Base-by-base conservation (phyloP, 2,888 invertebrate genomes). In the Chrysotoxum bicinctum region DNA sequence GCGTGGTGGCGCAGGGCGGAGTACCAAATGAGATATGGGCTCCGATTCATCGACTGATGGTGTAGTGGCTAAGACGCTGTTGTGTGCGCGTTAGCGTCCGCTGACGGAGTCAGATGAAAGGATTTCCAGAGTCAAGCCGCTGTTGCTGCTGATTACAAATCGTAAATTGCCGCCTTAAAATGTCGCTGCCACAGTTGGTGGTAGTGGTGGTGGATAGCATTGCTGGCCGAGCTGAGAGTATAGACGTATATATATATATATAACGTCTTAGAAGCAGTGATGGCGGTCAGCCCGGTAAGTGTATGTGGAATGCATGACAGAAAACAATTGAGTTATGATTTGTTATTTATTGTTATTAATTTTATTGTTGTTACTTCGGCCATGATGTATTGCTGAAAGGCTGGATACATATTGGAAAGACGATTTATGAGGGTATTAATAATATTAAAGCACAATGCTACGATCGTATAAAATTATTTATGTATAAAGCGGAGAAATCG, bases 91-190 rank as follows among this genome's bases (percentile, higher is more conserved):
- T 84, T 56, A 64, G 72, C 64, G 75, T 79, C 35, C 50, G 52
- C 64, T 72, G 83, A 82, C 82, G 79, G 83, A 79, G 74, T 81
- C 50, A 85, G 81, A 85, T 85, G 81, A 85, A 85, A 85, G 85
- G 69, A 81, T 69, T 85, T 76, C 58, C 73, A 77, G 16, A 50
- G 48, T 43, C 48, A 56, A 74, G 77, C 83, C 86, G 86, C 80
- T 76, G 75, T 81, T 85, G 87, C 86, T 82, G 82, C 86, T 86
- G 80, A 85, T 74, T 74, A 73, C 91, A 91, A 91, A 91, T 91
- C 91, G 91, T 91, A 91, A 91, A 91, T 91, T 91, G 91, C 91
- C 91, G 91, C 91, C 91, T 91, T 91, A 90, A 91, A 91, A 91
- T 91, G 91, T 91, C 81, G 77, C 82, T 82, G 85, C 73, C 86